Evolutionary conservation across 2,113 vertebrate species (phyloP).

Genomic region (Chaetops frenatus): DNA sequence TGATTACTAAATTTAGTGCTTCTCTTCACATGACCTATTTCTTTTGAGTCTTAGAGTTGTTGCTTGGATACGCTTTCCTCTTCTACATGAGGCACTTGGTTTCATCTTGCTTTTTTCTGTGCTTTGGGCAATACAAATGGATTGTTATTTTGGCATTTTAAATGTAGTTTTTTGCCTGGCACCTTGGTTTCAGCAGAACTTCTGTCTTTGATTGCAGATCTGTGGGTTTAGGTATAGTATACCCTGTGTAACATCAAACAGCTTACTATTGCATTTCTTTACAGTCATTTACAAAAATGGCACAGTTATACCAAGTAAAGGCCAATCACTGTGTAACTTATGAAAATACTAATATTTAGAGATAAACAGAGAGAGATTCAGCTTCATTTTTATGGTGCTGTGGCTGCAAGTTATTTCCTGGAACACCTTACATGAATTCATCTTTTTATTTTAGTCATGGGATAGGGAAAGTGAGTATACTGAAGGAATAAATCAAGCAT

Average conservation of each 20-base stretch:
- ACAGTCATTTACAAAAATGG: not conserved
- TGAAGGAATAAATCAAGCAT: not conserved
- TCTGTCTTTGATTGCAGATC: not conserved
- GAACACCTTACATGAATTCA: not conserved
- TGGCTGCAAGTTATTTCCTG: not conserved
- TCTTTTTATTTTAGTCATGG: not conserved
- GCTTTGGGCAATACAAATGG: not conserved
- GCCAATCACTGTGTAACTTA: not conserved
- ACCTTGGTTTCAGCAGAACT: not conserved
- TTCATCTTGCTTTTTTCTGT: slow-evolving; percentile 20
- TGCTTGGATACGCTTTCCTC: slow-evolving; percentile 48
- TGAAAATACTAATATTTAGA: not conserved
- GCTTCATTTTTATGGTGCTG: not conserved
- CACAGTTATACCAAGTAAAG: not conserved
- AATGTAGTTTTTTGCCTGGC: not conserved
- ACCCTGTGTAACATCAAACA: not conserved
- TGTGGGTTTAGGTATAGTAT: not conserved
- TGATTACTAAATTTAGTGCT: slow-evolving; percentile 44
- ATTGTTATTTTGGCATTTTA: not conserved
- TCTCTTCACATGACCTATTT: slow-evolving; percentile 47
- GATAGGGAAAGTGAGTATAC: not conserved
- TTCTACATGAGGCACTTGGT: not conserved
- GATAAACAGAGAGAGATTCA: not conserved
- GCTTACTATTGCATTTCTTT: not conserved
- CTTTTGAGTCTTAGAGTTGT: slow-evolving; percentile 35